Conservation (phyloP, 2,797 vertebrate genomes). For the Eutrigla gurnardus region DNA sequence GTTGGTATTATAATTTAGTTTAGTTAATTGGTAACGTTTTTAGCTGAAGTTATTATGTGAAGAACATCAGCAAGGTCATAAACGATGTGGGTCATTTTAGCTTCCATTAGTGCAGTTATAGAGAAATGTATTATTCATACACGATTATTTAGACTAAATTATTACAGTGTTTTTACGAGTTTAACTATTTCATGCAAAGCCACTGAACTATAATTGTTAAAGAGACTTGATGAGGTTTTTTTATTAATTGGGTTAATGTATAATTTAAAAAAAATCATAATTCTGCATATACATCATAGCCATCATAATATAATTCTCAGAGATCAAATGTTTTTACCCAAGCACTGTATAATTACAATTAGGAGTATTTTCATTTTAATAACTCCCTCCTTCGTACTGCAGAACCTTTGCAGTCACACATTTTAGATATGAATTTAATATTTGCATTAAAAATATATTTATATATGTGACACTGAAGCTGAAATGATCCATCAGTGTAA, state of each 20-base stretch:
- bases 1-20: not conserved
- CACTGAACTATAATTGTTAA: not conserved
- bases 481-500: not conserved
- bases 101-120: too few relatives aligned
- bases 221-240: not conserved
- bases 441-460: not conserved
- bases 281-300: not conserved
- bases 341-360: not conserved
- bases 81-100: not conserved
- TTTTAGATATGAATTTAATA: not conserved
- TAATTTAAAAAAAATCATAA: not conserved
- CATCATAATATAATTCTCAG: not conserved
- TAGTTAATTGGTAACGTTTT: not conserved
- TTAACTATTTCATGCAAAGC: not conserved
- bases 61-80: not conserved
- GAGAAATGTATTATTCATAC: not conserved
- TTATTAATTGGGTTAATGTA: not conserved
- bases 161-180: not conserved
- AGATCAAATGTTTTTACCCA: not conserved
- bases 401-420: not conserved
- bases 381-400: too few relatives aligned
- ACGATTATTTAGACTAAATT: not conserved
- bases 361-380: not conserved
- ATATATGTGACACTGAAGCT: not conserved
- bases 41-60: not conserved